These are phyloP conservation scores for Babyrousa celebensis DNA, from an alignment of 2,797 vertebrate species.

Conservation along the genomic window DNA sequence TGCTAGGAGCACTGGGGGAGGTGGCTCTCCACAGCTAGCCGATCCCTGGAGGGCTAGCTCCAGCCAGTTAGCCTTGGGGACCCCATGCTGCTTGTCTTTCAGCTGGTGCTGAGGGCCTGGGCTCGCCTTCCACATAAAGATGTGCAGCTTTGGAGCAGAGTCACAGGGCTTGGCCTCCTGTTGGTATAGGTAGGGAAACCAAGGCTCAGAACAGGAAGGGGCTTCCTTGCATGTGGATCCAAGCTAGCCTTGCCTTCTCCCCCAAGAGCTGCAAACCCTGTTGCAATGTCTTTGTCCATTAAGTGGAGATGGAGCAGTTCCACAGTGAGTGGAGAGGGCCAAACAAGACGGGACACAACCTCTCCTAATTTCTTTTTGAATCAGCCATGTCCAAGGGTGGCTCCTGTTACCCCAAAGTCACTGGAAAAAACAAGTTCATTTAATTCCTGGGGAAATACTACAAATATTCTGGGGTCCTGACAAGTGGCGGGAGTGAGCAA, in stretches of 20 bases:
- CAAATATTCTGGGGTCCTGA: background rate
- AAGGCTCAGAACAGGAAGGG: background rate
- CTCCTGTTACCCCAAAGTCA: background rate
- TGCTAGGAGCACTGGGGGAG: accelerated
- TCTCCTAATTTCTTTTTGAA: background rate
- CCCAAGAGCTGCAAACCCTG: background rate
- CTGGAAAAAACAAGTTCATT: background rate
- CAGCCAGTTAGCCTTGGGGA: too few relatives aligned
- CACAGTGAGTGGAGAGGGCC: accelerated
- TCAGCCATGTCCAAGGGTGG: background rate
- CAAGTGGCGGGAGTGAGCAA: background rate
- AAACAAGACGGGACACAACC: background rate
- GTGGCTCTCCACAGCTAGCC: background rate
- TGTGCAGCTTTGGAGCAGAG: background rate
- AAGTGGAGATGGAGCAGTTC: background rate
- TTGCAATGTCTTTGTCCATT: too few relatives aligned
- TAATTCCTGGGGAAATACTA: background rate
- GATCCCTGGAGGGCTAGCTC: too few relatives aligned
- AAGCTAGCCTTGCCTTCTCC: background rate
- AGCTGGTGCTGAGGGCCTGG: background rate
- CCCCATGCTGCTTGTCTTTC: accelerated
- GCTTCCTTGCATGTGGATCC: accelerated
- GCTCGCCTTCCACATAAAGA: background rate
- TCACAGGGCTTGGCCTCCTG: background rate
- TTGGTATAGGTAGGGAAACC: background rate